A percentile compares a stretch with the other conserved stretches of the same genome.
phyloP scores from a whole-genome alignment of 2,797 vertebrate species.

The Micropoecilia bifurca region DNA sequence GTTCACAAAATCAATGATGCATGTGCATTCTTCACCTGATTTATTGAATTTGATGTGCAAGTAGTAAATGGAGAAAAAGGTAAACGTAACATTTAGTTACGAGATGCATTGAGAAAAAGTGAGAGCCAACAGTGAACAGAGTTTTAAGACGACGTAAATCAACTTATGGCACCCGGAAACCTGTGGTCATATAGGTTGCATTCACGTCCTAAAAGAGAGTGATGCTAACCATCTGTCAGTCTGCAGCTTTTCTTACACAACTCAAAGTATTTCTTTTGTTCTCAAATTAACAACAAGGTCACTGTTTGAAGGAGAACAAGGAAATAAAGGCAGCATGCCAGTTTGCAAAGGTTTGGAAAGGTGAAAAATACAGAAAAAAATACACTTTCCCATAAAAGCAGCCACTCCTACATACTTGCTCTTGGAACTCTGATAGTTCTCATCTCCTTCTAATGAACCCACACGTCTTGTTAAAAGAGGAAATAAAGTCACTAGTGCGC shows the following conservation, averaged over 20 bases:
- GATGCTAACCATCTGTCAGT: conserved; percentile 18
- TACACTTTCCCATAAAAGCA: conserved; percentile 10
- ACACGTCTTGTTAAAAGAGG: conserved; percentile 26
- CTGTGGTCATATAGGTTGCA: conserved; percentile 50
- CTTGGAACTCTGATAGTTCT: not conserved
- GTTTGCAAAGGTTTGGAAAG: not conserved
- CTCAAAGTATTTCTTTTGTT: conserved; percentile 52
- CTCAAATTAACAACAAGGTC: conserved; percentile 8
- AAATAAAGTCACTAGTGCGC: conserved; percentile 26
- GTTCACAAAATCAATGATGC: not conserved
- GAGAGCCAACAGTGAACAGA: not conserved
- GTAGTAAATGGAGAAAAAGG: not conserved
- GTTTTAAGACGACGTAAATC: conserved; percentile 13
- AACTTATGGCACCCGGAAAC: conserved; percentile 48
- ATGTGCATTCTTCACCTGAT: not conserved
- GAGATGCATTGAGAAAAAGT: not conserved
- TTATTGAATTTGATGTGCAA: not conserved
- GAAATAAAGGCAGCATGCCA: not conserved
- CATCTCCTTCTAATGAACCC: not conserved
- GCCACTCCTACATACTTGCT: not conserved
- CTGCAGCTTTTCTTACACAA: conserved; percentile 39
- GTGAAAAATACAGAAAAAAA: not conserved
- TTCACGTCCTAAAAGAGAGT: conserved; percentile 57
- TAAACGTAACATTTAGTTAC: not conserved
- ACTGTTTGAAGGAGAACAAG: not conserved